Percentiles rank a stretch among this genome's conserved stretches.
Conservation (phyloP, 2,113 vertebrate species). For the Orycteropus afer region DNA sequence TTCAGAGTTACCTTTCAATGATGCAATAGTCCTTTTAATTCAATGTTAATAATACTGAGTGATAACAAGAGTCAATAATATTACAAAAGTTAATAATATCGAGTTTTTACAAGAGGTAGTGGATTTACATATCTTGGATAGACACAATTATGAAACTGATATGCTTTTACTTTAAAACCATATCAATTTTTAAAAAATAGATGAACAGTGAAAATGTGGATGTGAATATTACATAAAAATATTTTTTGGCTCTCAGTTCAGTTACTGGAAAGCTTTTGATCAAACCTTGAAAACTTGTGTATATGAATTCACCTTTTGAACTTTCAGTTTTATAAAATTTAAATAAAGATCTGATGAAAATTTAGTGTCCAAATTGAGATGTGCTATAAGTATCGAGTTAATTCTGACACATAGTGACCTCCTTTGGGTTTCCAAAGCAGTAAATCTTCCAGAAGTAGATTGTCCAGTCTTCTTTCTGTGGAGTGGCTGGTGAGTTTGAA, state of each 20-base stretch:
- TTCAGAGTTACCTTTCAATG: conserved; percentile 23
- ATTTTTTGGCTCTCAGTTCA: not conserved
- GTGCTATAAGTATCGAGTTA: not conserved
- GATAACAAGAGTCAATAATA: not conserved
- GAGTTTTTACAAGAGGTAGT: not conserved
- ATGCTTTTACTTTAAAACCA: not conserved
- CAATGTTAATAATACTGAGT: not conserved
- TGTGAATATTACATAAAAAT: conserved; percentile 12
- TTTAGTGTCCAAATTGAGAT: not conserved
- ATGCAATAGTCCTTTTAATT: not conserved
- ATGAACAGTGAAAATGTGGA: not conserved
- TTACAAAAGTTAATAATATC: not conserved
- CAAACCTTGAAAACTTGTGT: not conserved
- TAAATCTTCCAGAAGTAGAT: no score
- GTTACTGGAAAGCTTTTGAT: not conserved
- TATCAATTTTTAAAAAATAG: conserved; percentile 23
- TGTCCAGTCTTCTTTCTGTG: no score
- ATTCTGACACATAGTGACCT: no score
- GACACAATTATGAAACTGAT: not conserved
- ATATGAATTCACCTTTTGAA: not conserved
- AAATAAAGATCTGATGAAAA: not conserved
- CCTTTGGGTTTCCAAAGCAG: no score
- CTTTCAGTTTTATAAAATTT: conserved; percentile 3
- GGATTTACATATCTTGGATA: not conserved
- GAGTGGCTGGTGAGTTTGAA: no score